Evolutionary conservation across 2,113 vertebrate species (phyloP).

Genomic region (Gymnobelideus leadbeateri): DNA sequence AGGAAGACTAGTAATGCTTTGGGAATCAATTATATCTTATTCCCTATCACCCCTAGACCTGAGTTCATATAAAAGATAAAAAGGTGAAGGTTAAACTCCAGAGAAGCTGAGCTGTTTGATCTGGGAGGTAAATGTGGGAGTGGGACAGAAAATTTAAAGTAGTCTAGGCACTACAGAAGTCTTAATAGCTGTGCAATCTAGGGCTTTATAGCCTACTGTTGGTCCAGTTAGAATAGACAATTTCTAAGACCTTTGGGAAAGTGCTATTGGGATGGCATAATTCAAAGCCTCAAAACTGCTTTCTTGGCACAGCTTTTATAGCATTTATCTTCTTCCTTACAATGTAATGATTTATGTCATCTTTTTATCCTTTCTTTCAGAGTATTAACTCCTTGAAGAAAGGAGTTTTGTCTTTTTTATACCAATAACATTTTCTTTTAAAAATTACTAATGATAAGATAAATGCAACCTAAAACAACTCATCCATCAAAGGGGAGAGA

Average conservation of each 20-base stretch:
- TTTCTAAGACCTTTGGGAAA: not conserved
- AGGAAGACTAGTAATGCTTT: not conserved
- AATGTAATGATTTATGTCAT: not conserved
- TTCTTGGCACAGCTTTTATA: not conserved
- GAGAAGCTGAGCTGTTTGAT: not conserved
- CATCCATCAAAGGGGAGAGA: not conserved
- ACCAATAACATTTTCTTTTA: not conserved
- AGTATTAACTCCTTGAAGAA: not conserved
- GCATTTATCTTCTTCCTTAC: not conserved
- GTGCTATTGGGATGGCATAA: not conserved
- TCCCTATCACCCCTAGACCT: not conserved
- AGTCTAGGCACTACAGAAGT: not conserved
- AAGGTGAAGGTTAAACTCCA: not conserved
- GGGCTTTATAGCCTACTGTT: not conserved
- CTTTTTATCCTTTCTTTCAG: not conserved
- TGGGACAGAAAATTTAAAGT: not conserved
- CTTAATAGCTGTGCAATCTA: not conserved
- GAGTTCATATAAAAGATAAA: not conserved
- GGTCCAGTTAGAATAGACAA: not conserved
- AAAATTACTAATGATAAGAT: not conserved
- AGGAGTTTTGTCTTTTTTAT: not conserved
- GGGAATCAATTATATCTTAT: conserved; percentile 2
- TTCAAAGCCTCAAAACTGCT: not conserved
- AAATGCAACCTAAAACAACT: not conserved
- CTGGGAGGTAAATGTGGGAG: not conserved